Conservation (phyloP, 1,140 invertebrate genomes). For the Drosophila virilis region DNA sequence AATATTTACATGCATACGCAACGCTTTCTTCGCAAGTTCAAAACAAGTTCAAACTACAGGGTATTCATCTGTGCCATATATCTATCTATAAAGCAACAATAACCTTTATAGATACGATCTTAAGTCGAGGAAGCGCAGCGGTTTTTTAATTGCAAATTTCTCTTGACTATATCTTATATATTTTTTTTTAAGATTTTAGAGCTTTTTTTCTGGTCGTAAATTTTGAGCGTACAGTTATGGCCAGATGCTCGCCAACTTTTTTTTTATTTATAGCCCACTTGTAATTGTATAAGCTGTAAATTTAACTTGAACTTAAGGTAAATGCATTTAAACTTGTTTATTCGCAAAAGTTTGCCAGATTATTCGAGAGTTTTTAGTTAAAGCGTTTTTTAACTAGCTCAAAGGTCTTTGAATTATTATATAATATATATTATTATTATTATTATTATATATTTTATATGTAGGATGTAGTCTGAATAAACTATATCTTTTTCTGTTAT, state of each 20-base stretch:
- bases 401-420: too few relatives aligned
- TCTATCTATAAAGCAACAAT: background rate
- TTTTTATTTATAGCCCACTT: background rate
- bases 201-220: constrained; percentile 15
- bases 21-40: constrained; percentile 47
- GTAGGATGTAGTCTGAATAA: too few relatives aligned
- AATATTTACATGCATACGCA: constrained; percentile 39
- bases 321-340: background rate
- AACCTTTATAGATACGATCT: constrained; percentile 5
- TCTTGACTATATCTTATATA: background rate
- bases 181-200: constrained; percentile 3
- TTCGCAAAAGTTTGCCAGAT: too few relatives aligned
- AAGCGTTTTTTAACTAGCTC: too few relatives aligned
- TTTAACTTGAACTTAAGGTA: background rate
- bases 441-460: too few relatives aligned
- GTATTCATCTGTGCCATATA: constrained; percentile 12
- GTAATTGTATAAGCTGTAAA: constrained; percentile 1
- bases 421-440: too few relatives aligned
- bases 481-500: too few relatives aligned
- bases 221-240: constrained; percentile 20
- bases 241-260: background rate
- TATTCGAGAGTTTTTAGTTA: too few relatives aligned
- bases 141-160: constrained; percentile 30
- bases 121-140: background rate
- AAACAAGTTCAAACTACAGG: constrained; percentile 31